phyloP scores from a whole-genome alignment of 2,888 invertebrate genomes.

The Eurytoma californica region DNA sequence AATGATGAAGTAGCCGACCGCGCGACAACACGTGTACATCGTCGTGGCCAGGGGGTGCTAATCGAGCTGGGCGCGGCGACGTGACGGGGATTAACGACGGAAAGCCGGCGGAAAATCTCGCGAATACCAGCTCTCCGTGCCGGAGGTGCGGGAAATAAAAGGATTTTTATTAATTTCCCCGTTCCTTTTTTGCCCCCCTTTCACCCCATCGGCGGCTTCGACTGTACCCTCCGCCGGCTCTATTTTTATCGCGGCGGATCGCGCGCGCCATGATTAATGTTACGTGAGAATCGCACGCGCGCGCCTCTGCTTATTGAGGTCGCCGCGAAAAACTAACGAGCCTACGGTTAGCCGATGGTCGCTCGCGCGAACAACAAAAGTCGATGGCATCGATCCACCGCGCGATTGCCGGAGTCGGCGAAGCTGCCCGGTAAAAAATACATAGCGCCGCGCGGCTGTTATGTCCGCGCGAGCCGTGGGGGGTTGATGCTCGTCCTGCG shows the following conservation, averaged over 20 bases:
- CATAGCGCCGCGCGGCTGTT: too few species aligned
- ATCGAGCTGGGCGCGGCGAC: conserved; percentile 2
- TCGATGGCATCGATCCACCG: background rate
- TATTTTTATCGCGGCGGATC: background rate
- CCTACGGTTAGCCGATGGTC: conserved; percentile 26
- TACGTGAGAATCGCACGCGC: conserved; percentile 35
- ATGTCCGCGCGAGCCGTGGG: too few species aligned
- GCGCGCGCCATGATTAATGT: conserved; percentile 32
- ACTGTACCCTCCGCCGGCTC: background rate
- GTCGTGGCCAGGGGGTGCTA: conserved; percentile 3
- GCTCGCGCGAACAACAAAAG: background rate
- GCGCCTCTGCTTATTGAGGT: conserved; percentile 26
- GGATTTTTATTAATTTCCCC: conserved; percentile 24
- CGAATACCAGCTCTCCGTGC: too few species aligned
- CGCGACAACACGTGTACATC: background rate
- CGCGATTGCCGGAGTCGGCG: too few species aligned
- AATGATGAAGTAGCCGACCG: background rate
- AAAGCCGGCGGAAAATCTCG: background rate
- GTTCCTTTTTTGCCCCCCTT: background rate
- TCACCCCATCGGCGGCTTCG: background rate
- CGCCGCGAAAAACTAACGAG: conserved; percentile 35
- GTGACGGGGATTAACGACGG: background rate
- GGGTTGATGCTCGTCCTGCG: too few species aligned
- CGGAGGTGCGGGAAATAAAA: background rate
- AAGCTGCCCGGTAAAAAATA: too few species aligned